These are phyloP conservation scores for Bombus consobrinus DNA, from an alignment of 1,140 invertebrate genomes.

Conservation along the genomic window DNA sequence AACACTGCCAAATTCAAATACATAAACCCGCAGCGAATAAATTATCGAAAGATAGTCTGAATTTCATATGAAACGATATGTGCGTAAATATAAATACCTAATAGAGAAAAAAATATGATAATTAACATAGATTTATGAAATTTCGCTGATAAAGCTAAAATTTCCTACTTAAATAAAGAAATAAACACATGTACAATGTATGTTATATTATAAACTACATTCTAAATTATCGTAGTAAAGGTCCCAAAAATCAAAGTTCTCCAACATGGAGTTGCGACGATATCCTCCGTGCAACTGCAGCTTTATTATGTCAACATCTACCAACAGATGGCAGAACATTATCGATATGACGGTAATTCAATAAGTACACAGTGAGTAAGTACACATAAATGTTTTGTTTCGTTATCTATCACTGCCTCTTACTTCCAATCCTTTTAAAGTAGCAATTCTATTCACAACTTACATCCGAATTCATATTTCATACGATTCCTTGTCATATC, in stretches of 20 bases:
- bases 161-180: neutral
- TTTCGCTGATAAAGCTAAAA: neutral
- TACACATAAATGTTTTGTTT: neutral
- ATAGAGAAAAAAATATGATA: neutral
- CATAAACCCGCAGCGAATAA: neutral
- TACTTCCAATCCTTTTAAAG: neutral
- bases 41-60: neutral
- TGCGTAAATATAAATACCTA: neutral
- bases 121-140: neutral
- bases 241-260: neutral
- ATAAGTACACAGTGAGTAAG: neutral
- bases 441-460: too few species aligned
- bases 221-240: neutral
- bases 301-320: neutral
- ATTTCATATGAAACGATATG: neutral
- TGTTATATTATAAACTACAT: too few species aligned
- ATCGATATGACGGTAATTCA: neutral
- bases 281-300: neutral
- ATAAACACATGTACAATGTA: neutral
- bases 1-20: neutral
- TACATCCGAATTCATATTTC: too few species aligned
- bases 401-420: neutral
- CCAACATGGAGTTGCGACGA: neutral
- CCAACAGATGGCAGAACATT: slow-evolving; percentile 41
- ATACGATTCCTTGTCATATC: neutral